phyloP scores from a whole-genome alignment of 2,888 invertebrate species.

The Athripsodes cinereus region DNA sequence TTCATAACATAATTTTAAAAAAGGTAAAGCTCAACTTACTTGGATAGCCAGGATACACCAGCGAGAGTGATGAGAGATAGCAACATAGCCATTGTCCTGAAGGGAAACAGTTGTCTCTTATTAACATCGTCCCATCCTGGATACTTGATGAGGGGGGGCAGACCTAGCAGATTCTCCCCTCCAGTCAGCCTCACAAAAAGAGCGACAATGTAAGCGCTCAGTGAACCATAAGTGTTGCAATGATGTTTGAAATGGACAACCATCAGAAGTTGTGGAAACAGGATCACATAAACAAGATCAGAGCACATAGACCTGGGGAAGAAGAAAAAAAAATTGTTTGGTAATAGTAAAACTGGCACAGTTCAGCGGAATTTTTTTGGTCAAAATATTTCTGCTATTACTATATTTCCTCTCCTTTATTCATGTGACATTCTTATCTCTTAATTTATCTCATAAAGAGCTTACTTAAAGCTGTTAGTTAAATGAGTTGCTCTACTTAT shows the following conservation, averaged over 20 bases:
- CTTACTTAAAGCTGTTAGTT: too few relatives aligned
- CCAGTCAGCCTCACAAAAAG: constrained; percentile 77
- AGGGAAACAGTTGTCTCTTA: constrained; percentile 81
- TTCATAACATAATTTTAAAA: too few relatives aligned
- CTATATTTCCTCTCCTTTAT: too few relatives aligned
- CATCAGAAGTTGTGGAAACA: constrained; percentile 96
- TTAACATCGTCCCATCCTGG: constrained; percentile 70
- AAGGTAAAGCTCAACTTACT: constrained; percentile 41
- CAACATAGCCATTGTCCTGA: constrained; percentile 92
- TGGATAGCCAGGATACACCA: constrained; percentile 74
- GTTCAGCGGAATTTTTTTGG: too few relatives aligned
- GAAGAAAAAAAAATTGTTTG: background rate
- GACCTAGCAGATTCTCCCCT: constrained; percentile 77
- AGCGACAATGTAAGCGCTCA: constrained; percentile 82
- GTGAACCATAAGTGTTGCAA: constrained; percentile 96
- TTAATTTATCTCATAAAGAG: too few relatives aligned
- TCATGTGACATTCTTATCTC: too few relatives aligned
- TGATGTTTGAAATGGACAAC: constrained; percentile 92
- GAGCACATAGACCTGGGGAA: constrained; percentile 87
- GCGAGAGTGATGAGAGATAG: constrained; percentile 76
- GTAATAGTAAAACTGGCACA: too few relatives aligned
- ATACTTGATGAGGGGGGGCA: constrained; percentile 79
- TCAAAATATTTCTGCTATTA: too few relatives aligned
- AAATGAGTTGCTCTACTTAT: too few relatives aligned
- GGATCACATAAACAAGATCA: constrained; percentile 96